Base-by-base conservation (phyloP, 2,888 invertebrate genomes). In the Phasia obesa region DNA sequence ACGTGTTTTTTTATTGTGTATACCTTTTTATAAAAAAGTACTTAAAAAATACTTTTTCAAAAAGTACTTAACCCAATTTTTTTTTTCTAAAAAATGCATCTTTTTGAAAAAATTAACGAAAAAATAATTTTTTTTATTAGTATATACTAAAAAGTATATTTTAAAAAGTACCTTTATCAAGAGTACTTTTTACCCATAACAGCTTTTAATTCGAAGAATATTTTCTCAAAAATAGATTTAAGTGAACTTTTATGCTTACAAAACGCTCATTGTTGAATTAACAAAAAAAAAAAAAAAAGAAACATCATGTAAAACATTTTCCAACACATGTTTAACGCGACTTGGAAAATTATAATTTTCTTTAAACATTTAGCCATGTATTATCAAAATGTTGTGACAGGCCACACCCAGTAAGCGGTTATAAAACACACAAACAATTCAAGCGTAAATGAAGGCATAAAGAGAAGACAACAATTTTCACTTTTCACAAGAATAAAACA, bases 351-450 rank as follows among this genome's bases (percentile, higher is more conserved):
- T 17, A 11, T 44, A 49, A 17, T 38, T 51, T 9, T 51, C 11
- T 44, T 2, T 42, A 62, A 49, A 49, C 4, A n/a, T 25, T 55
- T 44, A 11, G 23, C 2, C 17, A 38, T 59, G 35, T n/a, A 15
- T 31, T 44, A 23, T 31, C 13, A 13, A 27, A 60, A 62, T 62
- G 23, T 62, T 77, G 49, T 77, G 76, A 62, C 76, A 25, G 17
- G 70, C 77, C 77, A 77, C 77, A 77, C 77, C 77, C 77, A 77
- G 35, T 42, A 17, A 60, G 17, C 3, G 19, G 31, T 17, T 6
- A 6, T 5, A 44, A 44, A 17, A 1, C 25, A 27, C 44, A 47
- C 42, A 31, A 47, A 51, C 65, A 31, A 4, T 13, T 27, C 15
- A 21, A 44, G 19, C n/a, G 7, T 21, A 42, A 53, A 53, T 9